Conservation (phyloP, 2,797 vertebrate species). For the Alosa sapidissima region DNA sequence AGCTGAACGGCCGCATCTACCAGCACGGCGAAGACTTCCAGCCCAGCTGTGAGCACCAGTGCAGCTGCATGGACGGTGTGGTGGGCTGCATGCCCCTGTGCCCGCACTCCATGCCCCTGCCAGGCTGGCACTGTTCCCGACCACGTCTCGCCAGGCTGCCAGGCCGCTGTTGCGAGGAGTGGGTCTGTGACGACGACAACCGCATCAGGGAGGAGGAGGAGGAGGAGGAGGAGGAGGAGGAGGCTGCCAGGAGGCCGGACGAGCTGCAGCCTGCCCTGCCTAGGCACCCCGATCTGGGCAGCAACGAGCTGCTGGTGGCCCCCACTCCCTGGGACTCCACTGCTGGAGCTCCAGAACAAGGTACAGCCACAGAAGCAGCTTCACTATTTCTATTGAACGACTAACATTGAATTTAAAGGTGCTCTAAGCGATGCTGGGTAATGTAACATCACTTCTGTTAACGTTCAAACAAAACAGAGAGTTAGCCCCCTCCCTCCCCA, state of each 20-base stretch:
- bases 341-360: constrained; percentile 45
- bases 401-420: background rate
- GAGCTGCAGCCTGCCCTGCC: background rate
- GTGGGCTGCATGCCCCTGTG: constrained; percentile 65
- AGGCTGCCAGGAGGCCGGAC: background rate
- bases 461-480: too few species aligned
- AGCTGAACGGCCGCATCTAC: constrained; percentile 60
- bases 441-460: too few species aligned
- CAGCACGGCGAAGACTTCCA: constrained; percentile 65
- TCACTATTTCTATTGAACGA: background rate
- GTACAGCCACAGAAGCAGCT: constrained; percentile 23
- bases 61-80: constrained; percentile 64
- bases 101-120: constrained; percentile 54
- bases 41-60: constrained; percentile 64
- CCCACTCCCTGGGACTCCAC: constrained; percentile 47
- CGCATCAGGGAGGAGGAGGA: constrained; percentile 45
- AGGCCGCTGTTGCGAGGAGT: constrained; percentile 57
- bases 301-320: constrained; percentile 52
- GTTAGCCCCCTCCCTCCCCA: too few species aligned
- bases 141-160: constrained; percentile 51
- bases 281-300: constrained; percentile 33
- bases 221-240: constrained; percentile 7
- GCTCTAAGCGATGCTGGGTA: too few species aligned
- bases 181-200: constrained; percentile 60
- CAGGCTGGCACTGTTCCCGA: constrained; percentile 53